phyloP scores from a whole-genome alignment of 1,140 invertebrate species.

The Meloidogyne chitwoodi region DNA sequence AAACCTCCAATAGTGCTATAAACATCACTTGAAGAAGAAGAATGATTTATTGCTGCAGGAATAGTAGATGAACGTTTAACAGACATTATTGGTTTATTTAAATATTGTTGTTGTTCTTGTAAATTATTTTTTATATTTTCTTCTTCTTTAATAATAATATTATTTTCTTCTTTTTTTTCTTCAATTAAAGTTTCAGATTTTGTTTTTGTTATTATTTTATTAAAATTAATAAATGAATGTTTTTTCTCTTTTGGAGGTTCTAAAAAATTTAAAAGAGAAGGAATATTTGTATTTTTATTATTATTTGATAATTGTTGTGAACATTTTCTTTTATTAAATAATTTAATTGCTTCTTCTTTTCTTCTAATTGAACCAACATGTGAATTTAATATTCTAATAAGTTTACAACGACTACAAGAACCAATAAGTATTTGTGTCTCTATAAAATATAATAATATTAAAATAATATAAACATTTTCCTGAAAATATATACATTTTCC shows the following conservation, averaged over 20 bases:
- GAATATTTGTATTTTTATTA: neutral
- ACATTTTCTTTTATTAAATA: neutral
- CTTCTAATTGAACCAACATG: conserved; percentile 37
- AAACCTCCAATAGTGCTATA: conserved; percentile 27
- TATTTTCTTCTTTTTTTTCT: neutral
- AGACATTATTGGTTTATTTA: neutral
- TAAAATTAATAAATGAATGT: neutral
- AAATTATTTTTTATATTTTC: neutral
- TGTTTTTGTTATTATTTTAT: neutral
- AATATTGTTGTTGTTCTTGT: neutral
- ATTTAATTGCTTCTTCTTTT: conserved; percentile 33
- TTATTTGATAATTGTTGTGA: neutral
- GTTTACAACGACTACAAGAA: conserved; percentile 43
- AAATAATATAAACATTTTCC: too few species aligned
- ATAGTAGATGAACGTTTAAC: conserved; percentile 14
- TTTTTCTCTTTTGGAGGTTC: neutral
- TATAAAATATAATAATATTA: neutral
- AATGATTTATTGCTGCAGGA: neutral
- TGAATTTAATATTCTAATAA: conserved; percentile 33
- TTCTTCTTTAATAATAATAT: neutral
- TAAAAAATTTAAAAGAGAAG: neutral
- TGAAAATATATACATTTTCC: too few species aligned
- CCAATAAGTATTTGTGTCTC: conserved; percentile 44
- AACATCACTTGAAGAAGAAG: conserved; percentile 3
- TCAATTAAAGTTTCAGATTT: neutral